Percentiles rank a stretch among this genome's conserved stretches.
phyloP scores from a whole-genome alignment of 2,888 invertebrate species.

The Tetragonula carbonaria region DNA sequence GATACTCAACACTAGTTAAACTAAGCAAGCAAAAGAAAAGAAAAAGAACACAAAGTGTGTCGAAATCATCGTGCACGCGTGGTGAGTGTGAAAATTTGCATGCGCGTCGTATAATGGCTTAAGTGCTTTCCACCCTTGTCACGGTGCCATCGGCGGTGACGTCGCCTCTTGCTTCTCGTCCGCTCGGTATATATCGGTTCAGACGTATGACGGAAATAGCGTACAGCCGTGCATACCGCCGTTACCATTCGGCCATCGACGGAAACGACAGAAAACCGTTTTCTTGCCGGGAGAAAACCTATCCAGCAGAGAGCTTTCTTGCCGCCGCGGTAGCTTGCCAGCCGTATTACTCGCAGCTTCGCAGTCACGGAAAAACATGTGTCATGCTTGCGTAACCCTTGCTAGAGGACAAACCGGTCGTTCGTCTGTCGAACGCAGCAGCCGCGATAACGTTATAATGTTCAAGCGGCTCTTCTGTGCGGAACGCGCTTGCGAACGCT shows the following conservation, averaged over 20 bases:
- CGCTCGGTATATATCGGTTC: constrained; percentile 29
- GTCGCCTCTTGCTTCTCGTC: constrained; percentile 13
- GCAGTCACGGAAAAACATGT: constrained; percentile 48
- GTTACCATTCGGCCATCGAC: constrained; percentile 48
- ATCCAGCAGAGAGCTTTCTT: constrained; percentile 64
- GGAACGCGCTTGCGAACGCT: background rate
- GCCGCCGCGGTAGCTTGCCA: constrained; percentile 29
- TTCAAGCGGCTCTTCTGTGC: background rate
- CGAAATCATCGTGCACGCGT: too few relatives aligned
- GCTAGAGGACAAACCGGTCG: constrained; percentile 42
- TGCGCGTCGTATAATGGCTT: constrained; percentile 11
- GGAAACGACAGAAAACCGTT: constrained; percentile 59
- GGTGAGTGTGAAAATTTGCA: constrained; percentile 9
- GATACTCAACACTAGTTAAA: background rate
- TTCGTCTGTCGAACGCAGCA: constrained; percentile 54
- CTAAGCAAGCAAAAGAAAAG: background rate
- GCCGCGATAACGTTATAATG: background rate
- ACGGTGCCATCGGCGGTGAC: constrained; percentile 27
- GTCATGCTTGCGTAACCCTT: constrained; percentile 45
- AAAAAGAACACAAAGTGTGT: background rate
- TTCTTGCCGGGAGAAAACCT: constrained; percentile 47
- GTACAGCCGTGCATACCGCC: constrained; percentile 11
- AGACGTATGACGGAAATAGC: constrained; percentile 60
- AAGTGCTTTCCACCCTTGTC: constrained; percentile 31
- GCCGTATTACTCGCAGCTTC: constrained; percentile 40